Evolutionary conservation across 2,888 invertebrate genomes (phyloP).

Genomic region (Gryllus longicercus): DNA sequence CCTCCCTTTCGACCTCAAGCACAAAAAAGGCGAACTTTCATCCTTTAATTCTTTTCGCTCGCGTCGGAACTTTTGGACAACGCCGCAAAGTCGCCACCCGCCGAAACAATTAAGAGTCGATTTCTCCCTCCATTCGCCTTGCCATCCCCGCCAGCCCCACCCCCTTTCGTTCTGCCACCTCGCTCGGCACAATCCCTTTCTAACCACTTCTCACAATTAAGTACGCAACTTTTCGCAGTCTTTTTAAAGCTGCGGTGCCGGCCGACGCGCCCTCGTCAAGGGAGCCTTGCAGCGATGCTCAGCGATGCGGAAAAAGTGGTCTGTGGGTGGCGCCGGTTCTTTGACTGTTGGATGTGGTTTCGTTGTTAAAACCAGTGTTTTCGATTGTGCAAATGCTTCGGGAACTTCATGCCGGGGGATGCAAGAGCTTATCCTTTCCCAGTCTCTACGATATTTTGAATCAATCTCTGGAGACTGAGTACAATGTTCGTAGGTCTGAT

Average conservation of each 20-base stretch:
- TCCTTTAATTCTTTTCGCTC: neutral
- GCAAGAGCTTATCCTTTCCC: too few species aligned
- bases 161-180: neutral
- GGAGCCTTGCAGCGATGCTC: too few species aligned
- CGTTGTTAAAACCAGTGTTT: too few species aligned
- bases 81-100: neutral
- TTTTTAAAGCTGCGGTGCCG: neutral
- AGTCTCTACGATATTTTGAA: too few species aligned
- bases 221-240: neutral
- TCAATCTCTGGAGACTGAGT: too few species aligned
- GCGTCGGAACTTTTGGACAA: constrained; percentile 17
- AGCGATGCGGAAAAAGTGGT: too few species aligned
- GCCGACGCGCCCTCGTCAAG: neutral
- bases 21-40: neutral
- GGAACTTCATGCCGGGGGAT: too few species aligned
- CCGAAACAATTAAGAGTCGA: constrained; percentile 17
- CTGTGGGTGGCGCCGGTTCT: too few species aligned
- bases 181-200: neutral
- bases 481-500: too few species aligned
- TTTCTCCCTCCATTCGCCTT: neutral
- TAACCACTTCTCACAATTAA: neutral
- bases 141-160: neutral
- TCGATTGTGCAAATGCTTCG: too few species aligned
- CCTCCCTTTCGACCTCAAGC: neutral
- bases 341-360: too few species aligned